phyloP scores from a whole-genome alignment of 2,797 vertebrate genomes.

The Botia kubotai region DNA sequence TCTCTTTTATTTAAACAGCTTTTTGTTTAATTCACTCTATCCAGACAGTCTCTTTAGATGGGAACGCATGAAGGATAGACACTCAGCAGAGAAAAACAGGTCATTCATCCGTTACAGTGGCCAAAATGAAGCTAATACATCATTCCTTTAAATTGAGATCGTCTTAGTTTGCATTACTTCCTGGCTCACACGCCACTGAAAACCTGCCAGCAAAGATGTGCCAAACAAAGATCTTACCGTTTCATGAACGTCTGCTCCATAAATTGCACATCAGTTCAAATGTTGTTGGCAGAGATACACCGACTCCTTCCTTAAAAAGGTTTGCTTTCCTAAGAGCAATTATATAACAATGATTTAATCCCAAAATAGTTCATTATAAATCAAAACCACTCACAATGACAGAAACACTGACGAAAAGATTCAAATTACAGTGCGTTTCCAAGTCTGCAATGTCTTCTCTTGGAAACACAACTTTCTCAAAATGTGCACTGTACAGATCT shows the following conservation, averaged over 20 bases:
- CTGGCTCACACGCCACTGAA: background rate
- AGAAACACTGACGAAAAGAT: background rate
- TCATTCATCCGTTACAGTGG: background rate
- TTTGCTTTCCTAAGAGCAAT: conserved; percentile 35
- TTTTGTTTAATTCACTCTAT: background rate
- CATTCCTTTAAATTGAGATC: background rate
- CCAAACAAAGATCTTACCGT: conserved; percentile 10
- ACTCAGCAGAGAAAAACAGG: background rate
- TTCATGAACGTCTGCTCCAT: conserved; percentile 34
- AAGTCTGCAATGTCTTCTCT: background rate
- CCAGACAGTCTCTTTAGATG: background rate
- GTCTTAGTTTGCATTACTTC: background rate
- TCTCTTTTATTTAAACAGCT: background rate
- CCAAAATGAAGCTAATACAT: conserved; percentile 8
- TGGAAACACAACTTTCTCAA: background rate
- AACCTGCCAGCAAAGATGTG: background rate
- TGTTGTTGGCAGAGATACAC: conserved; percentile 25
- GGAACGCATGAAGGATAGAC: background rate
- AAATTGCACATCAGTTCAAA: conserved; percentile 39
- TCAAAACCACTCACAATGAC: conserved; percentile 29
- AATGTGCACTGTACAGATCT: background rate
- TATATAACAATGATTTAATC: conserved; percentile 15
- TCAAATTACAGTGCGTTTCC: too few relatives aligned
- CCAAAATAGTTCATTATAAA: conserved; percentile 46
- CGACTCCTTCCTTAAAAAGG: background rate